A percentile compares a stretch with the other conserved stretches of the same genome.
phyloP scores from a whole-genome alignment of 2,797 vertebrate species.

The Rhinichthys osculus region DNA sequence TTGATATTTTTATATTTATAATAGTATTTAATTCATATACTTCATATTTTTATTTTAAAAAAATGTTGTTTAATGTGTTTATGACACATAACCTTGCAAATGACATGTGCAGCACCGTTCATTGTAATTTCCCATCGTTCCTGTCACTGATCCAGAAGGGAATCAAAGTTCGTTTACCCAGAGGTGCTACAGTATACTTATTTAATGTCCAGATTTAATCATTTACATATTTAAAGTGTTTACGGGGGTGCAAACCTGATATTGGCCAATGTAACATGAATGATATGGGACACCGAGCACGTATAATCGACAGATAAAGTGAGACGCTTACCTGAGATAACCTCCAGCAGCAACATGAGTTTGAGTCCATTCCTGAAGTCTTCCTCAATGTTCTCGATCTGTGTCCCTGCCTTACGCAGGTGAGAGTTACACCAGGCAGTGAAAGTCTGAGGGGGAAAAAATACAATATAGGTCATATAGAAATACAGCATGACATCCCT shows the following conservation, averaged over 20 bases:
- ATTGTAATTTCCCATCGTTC: neutral
- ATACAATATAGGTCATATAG: neutral
- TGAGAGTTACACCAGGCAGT: constrained; percentile 92
- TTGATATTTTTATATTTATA: neutral
- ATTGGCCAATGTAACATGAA: neutral
- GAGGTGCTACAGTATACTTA: neutral
- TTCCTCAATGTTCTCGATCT: constrained; percentile 92
- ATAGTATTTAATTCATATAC: no score
- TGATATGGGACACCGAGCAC: neutral
- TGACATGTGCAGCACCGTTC: neutral
- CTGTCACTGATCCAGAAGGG: neutral
- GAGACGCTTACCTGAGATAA: constrained; percentile 81
- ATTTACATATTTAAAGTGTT: no score
- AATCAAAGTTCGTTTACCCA: neutral
- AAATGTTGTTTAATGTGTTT: neutral
- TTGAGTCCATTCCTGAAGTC: constrained; percentile 92
- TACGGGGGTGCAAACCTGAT: neutral
- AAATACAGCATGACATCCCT: neutral
- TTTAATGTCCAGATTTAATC: neutral
- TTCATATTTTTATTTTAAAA: no score
- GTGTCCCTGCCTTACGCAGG: constrained; percentile 89
- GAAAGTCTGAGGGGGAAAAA: constrained; percentile 48
- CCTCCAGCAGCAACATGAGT: constrained; percentile 91
- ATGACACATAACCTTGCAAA: neutral
- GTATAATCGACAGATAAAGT: neutral